phyloP scores from a whole-genome alignment of 2,797 vertebrate species.

The Anguilla megastoma region DNA sequence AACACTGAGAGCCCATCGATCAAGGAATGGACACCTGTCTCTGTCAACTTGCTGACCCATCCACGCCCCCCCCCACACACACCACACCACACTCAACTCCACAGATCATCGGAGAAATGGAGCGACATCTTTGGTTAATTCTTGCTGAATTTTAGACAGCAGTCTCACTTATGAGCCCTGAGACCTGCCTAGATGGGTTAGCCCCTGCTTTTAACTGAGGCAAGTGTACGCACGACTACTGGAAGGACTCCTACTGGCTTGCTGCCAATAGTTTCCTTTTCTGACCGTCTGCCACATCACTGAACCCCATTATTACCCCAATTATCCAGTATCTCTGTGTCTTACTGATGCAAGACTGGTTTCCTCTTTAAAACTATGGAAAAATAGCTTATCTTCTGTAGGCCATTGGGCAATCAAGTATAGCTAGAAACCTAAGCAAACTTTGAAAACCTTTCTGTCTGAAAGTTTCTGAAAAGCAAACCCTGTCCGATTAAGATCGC shows the following conservation, averaged over 20 bases:
- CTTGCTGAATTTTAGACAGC: constrained; percentile 45
- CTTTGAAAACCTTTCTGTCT: too few species aligned
- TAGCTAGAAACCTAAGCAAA: too few species aligned
- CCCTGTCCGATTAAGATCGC: too few species aligned
- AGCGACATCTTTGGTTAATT: constrained; percentile 53
- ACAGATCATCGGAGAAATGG: constrained; percentile 55
- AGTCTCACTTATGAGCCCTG: constrained; percentile 26
- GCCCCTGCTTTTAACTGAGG: too few species aligned
- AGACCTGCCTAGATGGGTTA: not conserved
- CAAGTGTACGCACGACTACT: not conserved
- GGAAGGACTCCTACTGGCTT: not conserved
- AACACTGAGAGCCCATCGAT: constrained; percentile 57
- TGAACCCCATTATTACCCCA: not conserved
- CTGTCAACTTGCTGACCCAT: constrained; percentile 34
- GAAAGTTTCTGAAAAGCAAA: too few species aligned
- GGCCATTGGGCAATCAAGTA: not conserved
- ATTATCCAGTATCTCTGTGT: not conserved
- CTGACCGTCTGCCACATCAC: not conserved
- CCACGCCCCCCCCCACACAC: too few species aligned
- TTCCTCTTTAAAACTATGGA: not conserved
- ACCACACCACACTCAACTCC: constrained; percentile 28
- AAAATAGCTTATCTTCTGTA: not conserved
- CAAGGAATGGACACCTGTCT: constrained; percentile 37
- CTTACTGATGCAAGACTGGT: not conserved
- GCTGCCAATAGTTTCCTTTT: not conserved